These are phyloP conservation scores for Lepidocyrtoides sp. DNA, from an alignment of 2,888 invertebrate genomes.

Conservation along the genomic window DNA sequence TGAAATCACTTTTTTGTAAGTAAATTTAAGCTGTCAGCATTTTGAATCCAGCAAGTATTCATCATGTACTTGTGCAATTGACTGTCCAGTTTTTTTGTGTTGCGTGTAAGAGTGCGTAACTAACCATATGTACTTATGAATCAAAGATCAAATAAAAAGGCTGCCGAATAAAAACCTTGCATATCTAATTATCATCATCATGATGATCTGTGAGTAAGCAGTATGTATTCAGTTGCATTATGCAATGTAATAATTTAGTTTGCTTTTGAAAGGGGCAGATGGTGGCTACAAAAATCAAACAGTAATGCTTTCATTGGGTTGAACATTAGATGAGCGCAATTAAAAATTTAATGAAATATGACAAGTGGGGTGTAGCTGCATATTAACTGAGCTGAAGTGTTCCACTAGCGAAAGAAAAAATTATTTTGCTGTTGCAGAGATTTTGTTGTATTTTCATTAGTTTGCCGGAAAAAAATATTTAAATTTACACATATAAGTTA, in stretches of 20 bases:
- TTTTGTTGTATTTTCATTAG: too few species aligned
- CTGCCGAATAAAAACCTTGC: conserved; percentile 61
- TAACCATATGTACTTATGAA: conserved; percentile 68
- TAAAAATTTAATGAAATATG: conserved; percentile 40
- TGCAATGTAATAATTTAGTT: conserved; percentile 25
- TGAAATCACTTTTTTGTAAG: conserved; percentile 56
- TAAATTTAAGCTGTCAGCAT: conserved; percentile 75
- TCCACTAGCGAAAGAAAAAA: too few species aligned
- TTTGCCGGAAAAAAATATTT: too few species aligned
- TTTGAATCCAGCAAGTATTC: conserved; percentile 31
- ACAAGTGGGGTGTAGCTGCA: background rate
- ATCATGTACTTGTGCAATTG: conserved; percentile 28
- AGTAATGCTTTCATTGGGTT: conserved; percentile 15
- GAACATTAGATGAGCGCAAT: background rate
- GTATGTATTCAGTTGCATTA: conserved; percentile 24
- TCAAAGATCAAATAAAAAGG: conserved; percentile 72
- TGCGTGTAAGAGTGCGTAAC: conserved; percentile 68
- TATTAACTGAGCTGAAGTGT: background rate
- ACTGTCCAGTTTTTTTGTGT: conserved; percentile 65
- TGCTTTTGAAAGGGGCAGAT: conserved; percentile 37
- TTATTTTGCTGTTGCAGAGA: background rate
- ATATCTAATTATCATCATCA: conserved; percentile 64
- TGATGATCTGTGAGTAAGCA: conserved; percentile 14
- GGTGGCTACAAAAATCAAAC: conserved; percentile 48
- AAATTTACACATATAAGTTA: too few species aligned